Conservation (phyloP, 2,113 vertebrate genomes). For the Nerophis lumbriciformis region DNA sequence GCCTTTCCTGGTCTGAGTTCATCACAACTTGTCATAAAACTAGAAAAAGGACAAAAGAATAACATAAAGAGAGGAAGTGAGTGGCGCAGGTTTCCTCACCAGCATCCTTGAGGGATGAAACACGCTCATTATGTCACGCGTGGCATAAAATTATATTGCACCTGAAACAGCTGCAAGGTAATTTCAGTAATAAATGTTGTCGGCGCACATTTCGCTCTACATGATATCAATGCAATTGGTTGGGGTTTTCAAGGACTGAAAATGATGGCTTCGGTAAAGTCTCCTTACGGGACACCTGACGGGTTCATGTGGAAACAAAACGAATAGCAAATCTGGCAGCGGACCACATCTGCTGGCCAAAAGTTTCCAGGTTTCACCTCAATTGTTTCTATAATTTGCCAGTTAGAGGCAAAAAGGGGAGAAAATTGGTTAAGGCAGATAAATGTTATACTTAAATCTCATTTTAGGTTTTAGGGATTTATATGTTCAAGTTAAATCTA, state of each 20-base stretch:
- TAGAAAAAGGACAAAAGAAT: slow-evolving; percentile 44
- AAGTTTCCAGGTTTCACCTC: slow-evolving; percentile 4
- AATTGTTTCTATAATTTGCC: slow-evolving; percentile 3
- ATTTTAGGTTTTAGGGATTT: background rate
- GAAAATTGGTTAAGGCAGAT: slow-evolving; percentile 1
- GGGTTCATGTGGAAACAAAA: slow-evolving; percentile 1
- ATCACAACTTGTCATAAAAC: slow-evolving; percentile 99
- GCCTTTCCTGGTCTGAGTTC: slow-evolving; percentile 99
- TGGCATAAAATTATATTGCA: slow-evolving; percentile 27
- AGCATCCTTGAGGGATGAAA: slow-evolving; percentile 30
- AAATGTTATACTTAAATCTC: slow-evolving; percentile 1
- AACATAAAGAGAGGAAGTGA: slow-evolving; percentile 24
- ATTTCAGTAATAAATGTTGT: slow-evolving; percentile 14
- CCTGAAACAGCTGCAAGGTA: slow-evolving; percentile 29
- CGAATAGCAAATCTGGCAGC: background rate
- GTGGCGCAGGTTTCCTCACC: slow-evolving; percentile 18
- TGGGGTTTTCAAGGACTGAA: slow-evolving; percentile 13
- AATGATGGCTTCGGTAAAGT: slow-evolving; percentile 5
- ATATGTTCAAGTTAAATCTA: slow-evolving; percentile 3
- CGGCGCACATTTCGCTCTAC: slow-evolving; percentile 23
- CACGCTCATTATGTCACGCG: slow-evolving; percentile 26
- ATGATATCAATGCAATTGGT: slow-evolving; percentile 11
- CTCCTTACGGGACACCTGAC: slow-evolving; percentile 7
- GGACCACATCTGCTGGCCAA: slow-evolving; percentile 3
- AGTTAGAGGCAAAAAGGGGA: background rate